phyloP scores from a whole-genome alignment of 2,113 vertebrate species.

The Dunckerocampus dactyliophorus region DNA sequence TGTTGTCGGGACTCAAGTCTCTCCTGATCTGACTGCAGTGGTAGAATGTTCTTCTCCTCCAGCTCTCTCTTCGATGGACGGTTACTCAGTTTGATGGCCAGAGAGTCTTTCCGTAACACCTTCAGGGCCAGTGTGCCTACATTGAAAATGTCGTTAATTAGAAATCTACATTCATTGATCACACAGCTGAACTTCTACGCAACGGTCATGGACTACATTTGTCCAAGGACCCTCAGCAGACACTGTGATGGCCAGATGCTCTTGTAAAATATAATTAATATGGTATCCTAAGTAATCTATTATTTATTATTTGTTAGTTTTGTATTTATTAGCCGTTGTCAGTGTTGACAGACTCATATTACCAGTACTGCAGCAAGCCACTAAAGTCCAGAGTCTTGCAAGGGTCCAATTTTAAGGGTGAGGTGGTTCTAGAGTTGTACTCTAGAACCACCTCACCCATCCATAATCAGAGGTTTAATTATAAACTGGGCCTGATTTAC shows the following conservation, averaged over 20 bases:
- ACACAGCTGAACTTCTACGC: neutral
- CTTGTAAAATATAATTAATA: neutral
- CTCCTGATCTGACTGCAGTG: slow-evolving; percentile 90
- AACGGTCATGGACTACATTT: neutral
- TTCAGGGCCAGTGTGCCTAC: slow-evolving; percentile 90
- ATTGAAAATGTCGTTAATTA: neutral
- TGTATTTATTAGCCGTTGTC: neutral
- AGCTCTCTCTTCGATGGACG: slow-evolving; percentile 91
- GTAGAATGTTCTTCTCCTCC: slow-evolving; percentile 97
- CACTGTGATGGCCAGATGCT: neutral
- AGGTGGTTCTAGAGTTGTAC: no score
- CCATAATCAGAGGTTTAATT: no score
- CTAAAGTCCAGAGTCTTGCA: neutral
- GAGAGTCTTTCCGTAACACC: slow-evolving; percentile 91
- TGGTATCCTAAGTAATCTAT: neutral
- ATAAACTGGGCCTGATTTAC: no score
- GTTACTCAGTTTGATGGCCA: slow-evolving; percentile 97
- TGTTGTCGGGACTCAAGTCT: slow-evolving; percentile 87
- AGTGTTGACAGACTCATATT: no score
- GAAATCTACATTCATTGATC: neutral
- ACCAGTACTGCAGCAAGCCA: no score
- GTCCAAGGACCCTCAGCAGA: neutral
- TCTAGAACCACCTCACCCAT: neutral
- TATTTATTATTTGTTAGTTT: no score
- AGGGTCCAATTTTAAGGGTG: neutral